A percentile compares a stretch with the other conserved stretches of the same genome.
These are phyloP conservation scores for Idaea aversata DNA, from an alignment of 2,888 invertebrate genomes.

Conservation along the genomic window DNA sequence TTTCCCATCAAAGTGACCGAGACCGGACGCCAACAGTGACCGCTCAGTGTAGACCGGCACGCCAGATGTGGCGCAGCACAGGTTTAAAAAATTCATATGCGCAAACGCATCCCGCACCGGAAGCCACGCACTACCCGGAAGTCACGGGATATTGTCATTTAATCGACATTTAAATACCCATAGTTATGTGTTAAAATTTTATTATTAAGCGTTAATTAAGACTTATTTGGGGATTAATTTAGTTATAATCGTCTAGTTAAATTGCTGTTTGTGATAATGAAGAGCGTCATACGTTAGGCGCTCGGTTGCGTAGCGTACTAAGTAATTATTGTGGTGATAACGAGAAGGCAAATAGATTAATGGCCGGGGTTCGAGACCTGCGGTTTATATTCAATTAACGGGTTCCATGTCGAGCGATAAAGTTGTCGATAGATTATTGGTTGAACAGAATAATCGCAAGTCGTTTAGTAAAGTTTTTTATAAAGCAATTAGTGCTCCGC, in stretches of 20 bases:
- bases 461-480: neutral
- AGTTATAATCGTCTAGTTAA: neutral
- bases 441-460: neutral
- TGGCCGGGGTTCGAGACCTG: slow-evolving; percentile 17
- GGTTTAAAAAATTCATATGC: slow-evolving; percentile 51
- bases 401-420: slow-evolving; percentile 19
- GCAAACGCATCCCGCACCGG: slow-evolving; percentile 50
- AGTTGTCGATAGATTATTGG: neutral
- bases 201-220: slow-evolving; percentile 21
- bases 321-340: slow-evolving; percentile 6
- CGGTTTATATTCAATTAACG: slow-evolving; percentile 21
- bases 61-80: slow-evolving; percentile 58
- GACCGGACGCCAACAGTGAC: slow-evolving; percentile 14
- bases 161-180: slow-evolving; percentile 64
- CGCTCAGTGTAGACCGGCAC: slow-evolving; percentile 17
- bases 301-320: slow-evolving; percentile 5
- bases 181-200: slow-evolving; percentile 25
- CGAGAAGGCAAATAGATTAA: slow-evolving; percentile 23
- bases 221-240: slow-evolving; percentile 10
- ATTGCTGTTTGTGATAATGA: neutral
- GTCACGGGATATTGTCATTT: slow-evolving; percentile 54
- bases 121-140: slow-evolving; percentile 56
- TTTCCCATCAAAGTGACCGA: slow-evolving; percentile 1
- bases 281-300: neutral
- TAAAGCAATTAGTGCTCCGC: too few relatives aligned